A percentile compares a stretch with the other conserved stretches of the same genome.
Evolutionary conservation across 2,888 invertebrate genomes (phyloP).

Genomic region (Alviniconcha strummeri): DNA sequence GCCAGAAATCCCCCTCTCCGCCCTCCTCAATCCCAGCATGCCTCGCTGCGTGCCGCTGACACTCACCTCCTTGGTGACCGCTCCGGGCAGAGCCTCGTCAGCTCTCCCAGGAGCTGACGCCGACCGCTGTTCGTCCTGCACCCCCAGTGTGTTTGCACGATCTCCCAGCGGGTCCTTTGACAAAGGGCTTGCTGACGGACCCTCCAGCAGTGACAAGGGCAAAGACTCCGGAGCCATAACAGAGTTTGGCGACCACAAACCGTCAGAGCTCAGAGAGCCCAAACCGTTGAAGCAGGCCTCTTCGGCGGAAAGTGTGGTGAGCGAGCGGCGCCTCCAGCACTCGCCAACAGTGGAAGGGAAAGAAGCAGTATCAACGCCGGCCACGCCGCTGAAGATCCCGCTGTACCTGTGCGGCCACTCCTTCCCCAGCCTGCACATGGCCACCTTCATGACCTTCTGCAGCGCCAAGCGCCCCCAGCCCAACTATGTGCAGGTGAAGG

Average conservation of each 20-base stretch:
- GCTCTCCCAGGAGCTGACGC: neutral
- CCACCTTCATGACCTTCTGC: constrained; percentile 83
- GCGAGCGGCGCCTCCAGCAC: neutral
- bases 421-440: constrained; percentile 59
- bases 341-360: constrained; percentile 14
- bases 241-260: neutral
- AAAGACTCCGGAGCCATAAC: neutral
- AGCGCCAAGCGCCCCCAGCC: constrained; percentile 95
- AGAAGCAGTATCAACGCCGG: constrained; percentile 22
- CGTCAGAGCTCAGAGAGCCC: neutral
- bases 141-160: constrained; percentile 1
- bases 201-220: neutral
- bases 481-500: constrained; percentile 85
- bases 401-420: constrained; percentile 55
- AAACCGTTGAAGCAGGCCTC: neutral
- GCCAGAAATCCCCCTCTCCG: constrained; percentile 36
- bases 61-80: constrained; percentile 23
- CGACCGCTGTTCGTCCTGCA: neutral
- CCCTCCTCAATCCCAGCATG: constrained; percentile 22
- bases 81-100: constrained; percentile 6
- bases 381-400: constrained; percentile 27
- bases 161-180: constrained; percentile 14
- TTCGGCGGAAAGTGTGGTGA: neutral
- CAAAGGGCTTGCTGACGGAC: neutral
- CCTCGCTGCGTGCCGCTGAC: constrained; percentile 18